These are phyloP conservation scores for Tetragonula clypearis DNA, from an alignment of 1,140 invertebrate species.

Conservation along the genomic window DNA sequence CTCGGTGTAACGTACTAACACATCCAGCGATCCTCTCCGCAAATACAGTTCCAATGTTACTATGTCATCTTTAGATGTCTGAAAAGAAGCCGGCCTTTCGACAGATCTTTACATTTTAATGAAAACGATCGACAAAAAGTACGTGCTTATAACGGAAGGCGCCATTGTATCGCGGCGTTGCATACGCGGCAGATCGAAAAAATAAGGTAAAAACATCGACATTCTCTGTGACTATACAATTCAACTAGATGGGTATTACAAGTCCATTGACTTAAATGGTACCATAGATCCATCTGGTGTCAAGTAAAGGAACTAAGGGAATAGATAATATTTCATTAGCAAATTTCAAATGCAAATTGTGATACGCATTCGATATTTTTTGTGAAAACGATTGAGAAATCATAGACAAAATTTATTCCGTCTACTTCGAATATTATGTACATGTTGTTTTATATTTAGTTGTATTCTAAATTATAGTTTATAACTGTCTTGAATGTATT, in stretches of 20 bases:
- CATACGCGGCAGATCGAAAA: slow-evolving; percentile 54
- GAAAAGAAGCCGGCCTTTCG: slow-evolving; percentile 32
- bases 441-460: too few species aligned
- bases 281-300: background rate
- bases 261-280: background rate
- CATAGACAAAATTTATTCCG: background rate
- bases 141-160: slow-evolving; percentile 62
- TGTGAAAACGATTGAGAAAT: background rate
- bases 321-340: background rate
- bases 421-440: too few species aligned
- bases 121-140: slow-evolving; percentile 40
- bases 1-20: slow-evolving; percentile 35
- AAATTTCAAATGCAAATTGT: background rate
- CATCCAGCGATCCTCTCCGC: slow-evolving; percentile 18
- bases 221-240: background rate
- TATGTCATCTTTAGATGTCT: slow-evolving; percentile 54
- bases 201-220: slow-evolving; percentile 43
- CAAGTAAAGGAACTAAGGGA: background rate
- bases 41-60: slow-evolving; percentile 14
- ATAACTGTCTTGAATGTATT: background rate
- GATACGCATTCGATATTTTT: background rate
- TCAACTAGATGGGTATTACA: background rate
- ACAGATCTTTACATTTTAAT: slow-evolving; percentile 56
- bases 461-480: background rate
- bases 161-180: slow-evolving; percentile 60